Evolutionary conservation across 2,888 invertebrate species (phyloP), one percentile per base, ranked within the genome.

Genomic region (Chironomus riparius): DNA sequence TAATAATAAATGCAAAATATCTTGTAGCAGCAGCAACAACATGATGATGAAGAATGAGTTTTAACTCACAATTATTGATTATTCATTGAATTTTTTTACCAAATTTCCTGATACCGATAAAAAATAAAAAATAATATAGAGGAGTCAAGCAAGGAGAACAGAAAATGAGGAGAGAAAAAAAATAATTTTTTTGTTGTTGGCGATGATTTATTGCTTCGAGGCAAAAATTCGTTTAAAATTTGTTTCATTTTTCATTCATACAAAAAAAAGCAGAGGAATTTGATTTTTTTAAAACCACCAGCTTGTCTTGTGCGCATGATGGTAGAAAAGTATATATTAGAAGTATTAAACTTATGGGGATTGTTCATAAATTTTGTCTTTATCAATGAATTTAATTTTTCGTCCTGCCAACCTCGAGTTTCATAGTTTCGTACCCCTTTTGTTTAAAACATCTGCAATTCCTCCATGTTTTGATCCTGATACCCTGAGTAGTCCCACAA

Each of bases 241-340:
- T 65, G 21, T 65, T 65, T 65, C 65, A 65, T 65, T 65, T 65
- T 65, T 65, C 65, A 65, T 65, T 24, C 65, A 24, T 24, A 24
- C 22, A 24, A 62, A 65, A 65, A 56, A 56, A 56, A 15, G 7
- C n/a, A 15, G 15, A 65, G 24, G 65, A 65, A 65, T 21, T 24
- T 65, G 21, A 24, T 65, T 65, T 65, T 65, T 65, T 13, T 22
- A 22, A 65, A 65, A 65, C 65, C 65, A 65, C 65, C 65, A 24
- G 65, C 24, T 24, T 65, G 65, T 65, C 65, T 65, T 24, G 65
- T 65, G 65, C 65, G 65, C 65, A 65, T 65, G 65, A 65, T 65
- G 65, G 65, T 2, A 24, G 12, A 24, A 21, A 65, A 24, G 3
- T 62, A 10, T 24, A 10, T 24, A 65, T 13, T 24, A 56, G n/a